phyloP scores from a whole-genome alignment of 2,888 invertebrate genomes.

The Tiphia femorata region DNA sequence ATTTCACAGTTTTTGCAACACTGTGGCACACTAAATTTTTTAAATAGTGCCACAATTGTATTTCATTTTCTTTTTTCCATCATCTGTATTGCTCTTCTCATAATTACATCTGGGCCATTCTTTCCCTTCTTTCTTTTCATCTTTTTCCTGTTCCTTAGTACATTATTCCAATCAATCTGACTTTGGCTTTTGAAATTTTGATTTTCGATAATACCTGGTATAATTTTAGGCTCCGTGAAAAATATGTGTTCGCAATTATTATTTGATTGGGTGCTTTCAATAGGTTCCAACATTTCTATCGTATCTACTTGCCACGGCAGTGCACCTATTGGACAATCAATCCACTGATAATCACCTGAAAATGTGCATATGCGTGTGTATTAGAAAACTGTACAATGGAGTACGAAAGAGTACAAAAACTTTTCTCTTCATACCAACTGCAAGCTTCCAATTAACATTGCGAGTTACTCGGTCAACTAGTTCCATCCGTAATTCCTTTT shows the following conservation, averaged over 20 bases:
- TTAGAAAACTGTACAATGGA: not conserved
- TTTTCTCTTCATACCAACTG: constrained; percentile 34
- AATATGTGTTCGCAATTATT: constrained; percentile 5
- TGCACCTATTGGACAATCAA: constrained; percentile 70
- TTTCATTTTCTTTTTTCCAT: constrained; percentile 33
- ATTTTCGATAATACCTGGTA: constrained; percentile 53
- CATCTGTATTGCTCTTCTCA: constrained; percentile 51
- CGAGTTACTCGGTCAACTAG: constrained; percentile 49
- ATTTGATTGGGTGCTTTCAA: constrained; percentile 18
- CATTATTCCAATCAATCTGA: constrained; percentile 58
- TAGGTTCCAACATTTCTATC: constrained; percentile 38
- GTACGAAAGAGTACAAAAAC: not conserved
- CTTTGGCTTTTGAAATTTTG: constrained; percentile 46
- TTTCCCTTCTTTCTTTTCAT: constrained; percentile 43
- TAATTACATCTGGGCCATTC: constrained; percentile 37
- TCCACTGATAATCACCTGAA: constrained; percentile 66
- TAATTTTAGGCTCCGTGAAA: constrained; percentile 35
- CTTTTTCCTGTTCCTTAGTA: constrained; percentile 51
- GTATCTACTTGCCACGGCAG: constrained; percentile 69
- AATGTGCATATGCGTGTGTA: constrained; percentile 31
- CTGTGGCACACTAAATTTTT: too few relatives aligned
- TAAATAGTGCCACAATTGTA: too few relatives aligned
- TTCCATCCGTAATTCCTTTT: constrained; percentile 13
- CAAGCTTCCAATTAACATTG: constrained; percentile 52
- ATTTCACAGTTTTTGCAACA: too few relatives aligned